Percentiles rank a stretch among this genome's conserved stretches.
Evolutionary conservation across 2,888 invertebrate species (phyloP).

Genomic region (Morinoia aosen): DNA sequence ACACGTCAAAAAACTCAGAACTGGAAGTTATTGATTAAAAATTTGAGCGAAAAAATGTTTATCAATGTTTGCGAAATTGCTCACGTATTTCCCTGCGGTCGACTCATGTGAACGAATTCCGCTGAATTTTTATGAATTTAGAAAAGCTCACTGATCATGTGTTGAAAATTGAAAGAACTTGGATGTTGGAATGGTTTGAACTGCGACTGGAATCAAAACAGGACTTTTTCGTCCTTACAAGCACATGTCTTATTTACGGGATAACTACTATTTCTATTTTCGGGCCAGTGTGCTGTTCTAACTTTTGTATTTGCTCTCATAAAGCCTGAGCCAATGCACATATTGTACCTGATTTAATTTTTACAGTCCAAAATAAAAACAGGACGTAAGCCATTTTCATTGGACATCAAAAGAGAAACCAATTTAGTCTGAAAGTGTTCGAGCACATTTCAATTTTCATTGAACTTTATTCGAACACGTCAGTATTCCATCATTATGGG

Average conservation of each 20-base stretch:
- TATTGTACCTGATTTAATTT: background rate
- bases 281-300: background rate
- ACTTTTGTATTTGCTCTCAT: background rate
- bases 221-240: no score
- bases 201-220: background rate
- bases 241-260: background rate
- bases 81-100: background rate
- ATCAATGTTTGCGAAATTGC: background rate
- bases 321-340: background rate
- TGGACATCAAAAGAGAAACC: background rate
- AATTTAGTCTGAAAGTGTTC: background rate
- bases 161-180: background rate
- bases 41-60: background rate
- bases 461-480: background rate
- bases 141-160: background rate
- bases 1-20: no score
- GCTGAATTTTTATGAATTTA: background rate
- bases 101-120: background rate
- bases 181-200: background rate
- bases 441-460: background rate
- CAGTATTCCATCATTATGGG: background rate
- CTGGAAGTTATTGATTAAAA: background rate
- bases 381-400: background rate
- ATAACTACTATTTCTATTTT: background rate
- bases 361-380: no score